Evolutionary conservation across 2,113 vertebrate species (phyloP).

Genomic region (Sturnus vulgaris): DNA sequence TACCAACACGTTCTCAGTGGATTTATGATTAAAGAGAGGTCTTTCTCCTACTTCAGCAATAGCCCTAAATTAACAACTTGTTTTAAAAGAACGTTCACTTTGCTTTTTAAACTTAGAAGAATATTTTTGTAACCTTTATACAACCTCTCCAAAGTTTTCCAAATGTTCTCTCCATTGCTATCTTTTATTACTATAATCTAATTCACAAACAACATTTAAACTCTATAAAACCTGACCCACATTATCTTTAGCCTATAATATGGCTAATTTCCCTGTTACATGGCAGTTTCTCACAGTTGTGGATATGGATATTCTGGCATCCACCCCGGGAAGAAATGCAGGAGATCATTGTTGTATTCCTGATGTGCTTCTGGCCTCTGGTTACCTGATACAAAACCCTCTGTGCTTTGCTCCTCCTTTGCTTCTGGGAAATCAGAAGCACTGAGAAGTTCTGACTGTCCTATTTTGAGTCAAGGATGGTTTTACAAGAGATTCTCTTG

Average conservation of each 20-base stretch:
- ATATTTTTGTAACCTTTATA: conserved; percentile 52
- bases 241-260: neutral
- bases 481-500: neutral
- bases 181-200: conserved; percentile 57
- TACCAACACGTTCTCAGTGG: conserved; percentile 23
- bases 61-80: conserved; percentile 45
- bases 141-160: conserved; percentile 24
- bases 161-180: conserved; percentile 28
- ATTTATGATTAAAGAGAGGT: conserved; percentile 30
- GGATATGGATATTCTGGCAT: neutral
- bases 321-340: neutral
- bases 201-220: conserved; percentile 50
- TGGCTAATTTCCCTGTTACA: neutral
- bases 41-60: conserved; percentile 14
- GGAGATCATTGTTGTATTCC: neutral
- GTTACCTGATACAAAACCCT: neutral
- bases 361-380: neutral
- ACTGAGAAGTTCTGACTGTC: neutral
- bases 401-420: neutral
- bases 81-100: conserved; percentile 34
- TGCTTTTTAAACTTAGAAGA: conserved; percentile 38
- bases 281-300: conserved; percentile 4
- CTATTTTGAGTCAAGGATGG: neutral
- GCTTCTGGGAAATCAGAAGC: neutral
- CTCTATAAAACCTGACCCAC: conserved; percentile 34